Base-by-base conservation (phyloP, 2,888 invertebrate genomes). In the Apodemia mormo region DNA sequence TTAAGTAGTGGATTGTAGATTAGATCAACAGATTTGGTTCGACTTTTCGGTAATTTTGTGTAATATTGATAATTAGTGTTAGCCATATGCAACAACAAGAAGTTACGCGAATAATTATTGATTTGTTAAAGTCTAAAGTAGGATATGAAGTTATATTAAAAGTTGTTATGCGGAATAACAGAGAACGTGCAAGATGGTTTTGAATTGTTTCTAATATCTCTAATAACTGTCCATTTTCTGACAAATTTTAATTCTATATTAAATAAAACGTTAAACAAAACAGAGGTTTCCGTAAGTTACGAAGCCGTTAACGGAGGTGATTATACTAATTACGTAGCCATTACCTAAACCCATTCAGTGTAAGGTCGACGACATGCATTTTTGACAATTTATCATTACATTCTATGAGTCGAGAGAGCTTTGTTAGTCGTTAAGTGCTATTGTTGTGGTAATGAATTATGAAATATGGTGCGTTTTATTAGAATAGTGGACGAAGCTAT, bases 321-420 rank as follows among this genome's bases (percentile, higher is more conserved):
- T 52, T 52, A 61, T 14, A 33, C 30, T 61, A 61, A 61, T 61
- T 61, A 61, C 61, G 30, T 14, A 61, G 61, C 33, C 61, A 61
- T 61, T 61, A 61, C 61, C 61, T 61, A 58, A 61, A 61, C 61
- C 61, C 61, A 61, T 61, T 61, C 33, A 61, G 61, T 1, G 61
- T 61, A 61, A 33, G 61, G 61, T 61, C 61, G 30, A 33, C 14
- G 61, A 61, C 61, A 61, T 12, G 33, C 29, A 33, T 61, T 61
- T 61, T 61, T 30, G 61, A 33, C 61, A 61, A 61, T 61, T 61
- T 61, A 61, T 61, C 61, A 61, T 61, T 30, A 14, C 5, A 10
- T 61, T 61, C 61, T 61, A 33, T 14, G 58, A 30, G 14, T 10
- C 33, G 10, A 30, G 30, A 8, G 30, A 33, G 61, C 61, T 61